phyloP scores from a whole-genome alignment of 2,113 vertebrate species.

The Prunella himalayana region DNA sequence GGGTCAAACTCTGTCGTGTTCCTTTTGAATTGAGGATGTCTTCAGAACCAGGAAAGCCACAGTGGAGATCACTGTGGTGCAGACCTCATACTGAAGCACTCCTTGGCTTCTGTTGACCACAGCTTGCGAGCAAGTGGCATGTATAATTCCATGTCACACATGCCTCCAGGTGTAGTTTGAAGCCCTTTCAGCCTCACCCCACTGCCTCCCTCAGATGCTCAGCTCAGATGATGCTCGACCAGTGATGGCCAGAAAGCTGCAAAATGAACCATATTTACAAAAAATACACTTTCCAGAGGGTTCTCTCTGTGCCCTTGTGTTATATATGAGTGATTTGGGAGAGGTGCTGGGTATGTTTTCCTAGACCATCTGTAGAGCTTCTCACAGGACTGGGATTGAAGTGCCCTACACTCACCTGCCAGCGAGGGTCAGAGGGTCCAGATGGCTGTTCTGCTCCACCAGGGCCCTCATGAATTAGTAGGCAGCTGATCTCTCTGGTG shows the following conservation, averaged over 20 bases:
- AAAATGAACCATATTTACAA: neutral
- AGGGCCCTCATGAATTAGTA: neutral
- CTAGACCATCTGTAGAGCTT: neutral
- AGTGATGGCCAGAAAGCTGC: neutral
- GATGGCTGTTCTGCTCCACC: neutral
- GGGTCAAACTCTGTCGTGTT: accelerated
- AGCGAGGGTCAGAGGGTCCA: neutral
- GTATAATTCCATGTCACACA: accelerated
- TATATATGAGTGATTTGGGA: neutral
- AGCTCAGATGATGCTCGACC: neutral
- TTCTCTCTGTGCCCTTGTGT: neutral
- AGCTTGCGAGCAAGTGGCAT: neutral
- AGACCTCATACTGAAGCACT: neutral
- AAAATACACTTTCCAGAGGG: accelerated
- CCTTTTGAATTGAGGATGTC: neutral
- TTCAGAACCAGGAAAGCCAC: neutral
- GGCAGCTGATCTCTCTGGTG: neutral
- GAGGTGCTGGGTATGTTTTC: neutral
- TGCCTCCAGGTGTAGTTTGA: neutral
- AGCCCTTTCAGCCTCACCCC: neutral
- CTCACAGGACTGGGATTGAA: neutral
- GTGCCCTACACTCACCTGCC: neutral
- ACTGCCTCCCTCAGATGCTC: neutral
- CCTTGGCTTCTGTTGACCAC: neutral
- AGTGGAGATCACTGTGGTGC: neutral